Evolutionary conservation across 2,888 invertebrate species (phyloP).

Genomic region (Eurois occulta): DNA sequence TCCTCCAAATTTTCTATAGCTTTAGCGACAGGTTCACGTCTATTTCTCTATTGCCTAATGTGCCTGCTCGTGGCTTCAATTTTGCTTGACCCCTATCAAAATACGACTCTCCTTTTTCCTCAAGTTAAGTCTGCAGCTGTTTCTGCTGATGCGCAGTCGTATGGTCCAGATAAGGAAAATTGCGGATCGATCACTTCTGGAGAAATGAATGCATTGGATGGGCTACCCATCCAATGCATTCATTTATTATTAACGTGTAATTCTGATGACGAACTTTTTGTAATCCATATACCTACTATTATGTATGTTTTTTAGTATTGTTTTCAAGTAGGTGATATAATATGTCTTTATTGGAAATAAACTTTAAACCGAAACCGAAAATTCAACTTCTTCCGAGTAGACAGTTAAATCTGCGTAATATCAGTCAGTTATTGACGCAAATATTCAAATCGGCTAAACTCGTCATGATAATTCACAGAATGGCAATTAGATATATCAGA

Average conservation of each 20-base stretch:
- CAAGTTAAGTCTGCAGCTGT: background rate
- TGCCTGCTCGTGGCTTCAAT: background rate
- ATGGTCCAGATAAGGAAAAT: background rate
- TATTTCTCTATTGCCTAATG: background rate
- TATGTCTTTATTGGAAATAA: too few species aligned
- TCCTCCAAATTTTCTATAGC: background rate
- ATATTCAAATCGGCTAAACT: conserved; percentile 24
- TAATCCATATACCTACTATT: too few species aligned
- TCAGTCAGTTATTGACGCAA: conserved; percentile 1
- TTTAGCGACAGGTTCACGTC: background rate
- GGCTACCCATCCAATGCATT: too few species aligned
- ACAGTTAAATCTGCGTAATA: background rate
- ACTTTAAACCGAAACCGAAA: too few species aligned
- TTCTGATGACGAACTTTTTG: too few species aligned
- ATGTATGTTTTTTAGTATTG: too few species aligned
- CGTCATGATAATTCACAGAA: conserved; percentile 13
- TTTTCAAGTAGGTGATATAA: too few species aligned
- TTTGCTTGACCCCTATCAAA: background rate
- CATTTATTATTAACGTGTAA: too few species aligned
- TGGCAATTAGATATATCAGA: conserved; percentile 23
- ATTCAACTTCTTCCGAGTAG: background rate
- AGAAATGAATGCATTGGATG: too few species aligned
- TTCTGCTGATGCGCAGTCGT: too few species aligned
- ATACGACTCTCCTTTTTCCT: background rate
- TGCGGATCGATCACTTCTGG: too few species aligned